These are phyloP conservation scores for Sebastes fasciatus DNA, from an alignment of 2,113 vertebrate genomes.

Conservation along the genomic window DNA sequence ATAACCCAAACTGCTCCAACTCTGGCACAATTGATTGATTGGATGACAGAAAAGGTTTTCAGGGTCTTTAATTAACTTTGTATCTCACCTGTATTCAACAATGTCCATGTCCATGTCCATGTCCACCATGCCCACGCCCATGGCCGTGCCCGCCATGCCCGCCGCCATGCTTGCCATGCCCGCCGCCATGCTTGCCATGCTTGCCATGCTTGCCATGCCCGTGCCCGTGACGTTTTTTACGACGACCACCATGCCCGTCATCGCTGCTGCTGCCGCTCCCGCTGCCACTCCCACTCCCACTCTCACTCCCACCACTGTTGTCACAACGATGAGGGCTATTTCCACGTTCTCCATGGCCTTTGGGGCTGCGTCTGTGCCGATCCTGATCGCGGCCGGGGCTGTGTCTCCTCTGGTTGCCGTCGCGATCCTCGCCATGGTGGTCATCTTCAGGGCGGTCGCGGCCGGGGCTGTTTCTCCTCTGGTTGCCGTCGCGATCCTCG, in stretches of 20 bases:
- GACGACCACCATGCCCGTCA: neutral
- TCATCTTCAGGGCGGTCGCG: too few relatives aligned
- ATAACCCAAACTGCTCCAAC: neutral
- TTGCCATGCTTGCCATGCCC: neutral
- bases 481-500: neutral
- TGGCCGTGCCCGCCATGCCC: neutral
- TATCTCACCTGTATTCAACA: slow-evolving; percentile 7
- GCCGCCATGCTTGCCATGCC: neutral
- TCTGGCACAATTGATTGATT: too few relatives aligned
- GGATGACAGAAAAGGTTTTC: neutral
- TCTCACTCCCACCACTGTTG: neutral
- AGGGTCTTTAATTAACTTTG: neutral
- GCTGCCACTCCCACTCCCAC: neutral
- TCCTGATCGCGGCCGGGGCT: neutral
- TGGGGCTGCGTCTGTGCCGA: neutral
- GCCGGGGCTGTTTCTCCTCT: neutral
- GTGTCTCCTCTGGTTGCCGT: neutral
- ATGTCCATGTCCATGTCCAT: accelerated
- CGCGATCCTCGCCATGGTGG: neutral
- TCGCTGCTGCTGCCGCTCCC: neutral
- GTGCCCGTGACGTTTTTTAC: neutral
- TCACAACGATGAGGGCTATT: neutral
- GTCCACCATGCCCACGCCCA: accelerated
- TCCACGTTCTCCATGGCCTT: too few relatives aligned
- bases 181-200: neutral